These are phyloP conservation scores for Hippocampus comes DNA, from an alignment of 2,113 vertebrate genomes.

Conservation along the genomic window DNA sequence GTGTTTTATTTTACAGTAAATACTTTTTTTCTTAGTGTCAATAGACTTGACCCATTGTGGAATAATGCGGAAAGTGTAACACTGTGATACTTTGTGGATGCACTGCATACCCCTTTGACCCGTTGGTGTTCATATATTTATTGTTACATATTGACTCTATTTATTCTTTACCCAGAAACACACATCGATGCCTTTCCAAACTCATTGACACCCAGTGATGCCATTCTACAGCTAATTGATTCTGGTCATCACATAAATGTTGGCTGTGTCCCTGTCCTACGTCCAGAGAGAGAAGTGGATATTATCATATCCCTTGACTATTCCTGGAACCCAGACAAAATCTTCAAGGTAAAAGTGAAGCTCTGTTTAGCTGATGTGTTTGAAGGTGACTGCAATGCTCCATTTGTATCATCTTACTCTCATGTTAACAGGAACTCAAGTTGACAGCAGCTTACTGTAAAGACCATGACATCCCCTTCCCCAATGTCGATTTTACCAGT, in stretches of 20 bases:
- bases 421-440: constrained; percentile 44
- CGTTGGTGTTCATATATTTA: no score
- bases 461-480: constrained; percentile 59
- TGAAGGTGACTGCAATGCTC: no score
- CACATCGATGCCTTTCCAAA: constrained; percentile 76
- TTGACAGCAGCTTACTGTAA: constrained; percentile 48
- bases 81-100: no score
- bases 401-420: background rate
- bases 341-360: constrained; percentile 67
- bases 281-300: constrained; percentile 76
- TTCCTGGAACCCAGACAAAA: constrained; percentile 52
- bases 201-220: constrained; percentile 74
- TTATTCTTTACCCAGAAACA: constrained; percentile 59
- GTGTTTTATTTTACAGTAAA: no score
- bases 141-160: no score
- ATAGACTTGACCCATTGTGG: no score
- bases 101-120: no score
- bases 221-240: constrained; percentile 78
- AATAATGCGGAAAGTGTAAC: no score
- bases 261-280: constrained; percentile 76
- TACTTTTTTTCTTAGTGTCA: no score
- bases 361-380: no score
- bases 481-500: constrained; percentile 39
- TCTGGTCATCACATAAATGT: constrained; percentile 81
- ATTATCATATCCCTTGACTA: constrained; percentile 81